Evolutionary conservation across 2,888 invertebrate species (phyloP), one percentile per base, ranked within the genome.

Genomic region (Sylvicola cinctus): DNA sequence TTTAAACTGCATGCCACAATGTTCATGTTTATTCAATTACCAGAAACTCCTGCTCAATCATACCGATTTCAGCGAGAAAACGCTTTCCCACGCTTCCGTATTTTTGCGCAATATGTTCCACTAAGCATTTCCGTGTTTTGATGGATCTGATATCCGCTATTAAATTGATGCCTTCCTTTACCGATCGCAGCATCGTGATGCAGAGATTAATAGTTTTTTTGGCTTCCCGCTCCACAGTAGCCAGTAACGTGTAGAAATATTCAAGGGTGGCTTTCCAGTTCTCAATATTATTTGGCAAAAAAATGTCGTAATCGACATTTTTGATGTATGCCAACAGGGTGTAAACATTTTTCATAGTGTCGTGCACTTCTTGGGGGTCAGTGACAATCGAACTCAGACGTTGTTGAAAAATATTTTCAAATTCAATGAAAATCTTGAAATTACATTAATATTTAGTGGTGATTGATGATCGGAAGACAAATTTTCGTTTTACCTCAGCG

Each of bases 221-320:
- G 0, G 87, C 85, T 46, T 87, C 83, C 3, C 68, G 66, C 50
- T 91, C 90, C 20, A 90, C 60, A 40, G 62, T 62, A 1, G 58
- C 52, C 0, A 88, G 77, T 47, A 83, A 79, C 15, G 64, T 67
- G 54, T 79, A 71, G 49, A 90, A 85, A 41, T 69, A 68, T 1
- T 65, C 66, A 63, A 85, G 74, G 2, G 85, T 71, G 2, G 76
- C 76, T 40, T 80, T 78, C 90, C 91, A 91, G 48, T 80, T 78
- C 48, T 81, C 78, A 47, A 74, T 74, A 44, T 80, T 76, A 38
- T 74, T 72, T 35, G 70, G 70, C 20, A 68, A 65, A 50, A 81
- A 91, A 10, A 87, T 70, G 49, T 90, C 83, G 51, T 85, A 90
- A 49, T 79, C 79, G 0, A 85, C n/a, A n/a, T n/a, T n/a, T n/a